phyloP scores from a whole-genome alignment of 2,888 invertebrate genomes.

The Andrena dorsata region DNA sequence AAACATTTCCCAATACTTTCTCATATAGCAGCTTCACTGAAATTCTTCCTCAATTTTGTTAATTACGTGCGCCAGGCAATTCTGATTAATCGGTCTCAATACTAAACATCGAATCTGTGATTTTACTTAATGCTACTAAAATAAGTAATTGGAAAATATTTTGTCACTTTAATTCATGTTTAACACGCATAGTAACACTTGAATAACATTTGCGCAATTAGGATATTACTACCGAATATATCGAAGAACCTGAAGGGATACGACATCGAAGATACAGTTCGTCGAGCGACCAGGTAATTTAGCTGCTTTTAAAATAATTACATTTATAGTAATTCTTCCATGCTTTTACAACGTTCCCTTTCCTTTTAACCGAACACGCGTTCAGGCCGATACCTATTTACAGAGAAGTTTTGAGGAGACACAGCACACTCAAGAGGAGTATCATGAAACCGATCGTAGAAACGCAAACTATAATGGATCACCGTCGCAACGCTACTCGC shows the following conservation, averaged over 20 bases:
- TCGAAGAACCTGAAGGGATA: conserved; percentile 77
- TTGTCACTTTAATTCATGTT: conserved; percentile 30
- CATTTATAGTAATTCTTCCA: conserved; percentile 2
- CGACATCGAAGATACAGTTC: conserved; percentile 80
- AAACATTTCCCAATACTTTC: conserved; percentile 32
- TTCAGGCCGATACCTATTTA: conserved; percentile 18
- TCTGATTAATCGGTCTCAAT: conserved; percentile 12
- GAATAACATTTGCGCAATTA: conserved; percentile 68
- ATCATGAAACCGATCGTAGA: conserved; percentile 81
- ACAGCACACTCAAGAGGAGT: conserved; percentile 77
- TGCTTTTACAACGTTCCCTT: neutral
- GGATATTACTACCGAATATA: conserved; percentile 78
- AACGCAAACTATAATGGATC: conserved; percentile 83
- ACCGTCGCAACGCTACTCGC: conserved; percentile 79
- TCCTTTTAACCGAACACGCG: conserved; percentile 10
- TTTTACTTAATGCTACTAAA: conserved; percentile 22
- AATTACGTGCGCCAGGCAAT: conserved; percentile 20
- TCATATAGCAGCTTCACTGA: conserved; percentile 26
- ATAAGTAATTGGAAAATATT: conserved; percentile 24
- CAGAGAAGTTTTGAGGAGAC: conserved; percentile 81
- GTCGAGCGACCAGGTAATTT: conserved; percentile 81
- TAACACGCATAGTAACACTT: conserved; percentile 58
- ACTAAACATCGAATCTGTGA: neutral
- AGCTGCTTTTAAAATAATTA: neutral
- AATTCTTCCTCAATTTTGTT: conserved; percentile 25